These are phyloP conservation scores for Urosaurus nigricauda DNA, from an alignment of 2,797 vertebrate genomes.

Conservation along the genomic window DNA sequence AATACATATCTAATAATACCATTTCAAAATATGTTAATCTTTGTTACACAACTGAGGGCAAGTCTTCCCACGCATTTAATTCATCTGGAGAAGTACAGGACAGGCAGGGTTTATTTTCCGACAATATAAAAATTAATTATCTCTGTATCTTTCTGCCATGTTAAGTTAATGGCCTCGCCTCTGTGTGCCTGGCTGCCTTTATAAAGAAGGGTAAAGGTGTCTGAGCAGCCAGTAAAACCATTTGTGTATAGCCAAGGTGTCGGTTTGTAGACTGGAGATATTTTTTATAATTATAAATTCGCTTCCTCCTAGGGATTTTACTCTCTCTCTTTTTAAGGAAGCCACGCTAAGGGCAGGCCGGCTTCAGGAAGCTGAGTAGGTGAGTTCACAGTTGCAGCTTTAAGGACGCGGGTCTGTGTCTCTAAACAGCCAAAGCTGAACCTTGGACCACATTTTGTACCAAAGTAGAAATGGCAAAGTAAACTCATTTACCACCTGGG, in stretches of 20 bases:
- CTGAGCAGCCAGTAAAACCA: neutral
- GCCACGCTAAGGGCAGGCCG: neutral
- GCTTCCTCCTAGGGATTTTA: neutral
- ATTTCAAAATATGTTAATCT: neutral
- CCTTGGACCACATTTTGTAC: slow-evolving; percentile 69
- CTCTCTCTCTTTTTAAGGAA: neutral
- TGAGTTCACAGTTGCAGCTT: slow-evolving; percentile 47
- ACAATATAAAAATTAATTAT: neutral
- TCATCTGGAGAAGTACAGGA: neutral
- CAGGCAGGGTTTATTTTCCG: neutral
- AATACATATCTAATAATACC: neutral
- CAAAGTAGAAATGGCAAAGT: slow-evolving; percentile 76
- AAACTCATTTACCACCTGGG: slow-evolving; percentile 82
- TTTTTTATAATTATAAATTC: slow-evolving; percentile 30
- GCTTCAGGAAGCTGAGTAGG: slow-evolving; percentile 17
- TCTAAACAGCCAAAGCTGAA: slow-evolving; percentile 56
- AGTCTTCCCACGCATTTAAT: neutral
- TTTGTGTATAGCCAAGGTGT: neutral
- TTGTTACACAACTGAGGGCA: neutral
- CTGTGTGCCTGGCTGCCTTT: neutral
- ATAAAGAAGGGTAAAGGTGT: neutral
- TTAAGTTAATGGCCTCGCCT: neutral
- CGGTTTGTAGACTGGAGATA: neutral
- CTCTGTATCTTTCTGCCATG: neutral
- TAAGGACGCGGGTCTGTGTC: slow-evolving; percentile 48